Evolutionary conservation across 2,113 vertebrate genomes (phyloP).

Genomic region (Chaetorhynchus papuensis): DNA sequence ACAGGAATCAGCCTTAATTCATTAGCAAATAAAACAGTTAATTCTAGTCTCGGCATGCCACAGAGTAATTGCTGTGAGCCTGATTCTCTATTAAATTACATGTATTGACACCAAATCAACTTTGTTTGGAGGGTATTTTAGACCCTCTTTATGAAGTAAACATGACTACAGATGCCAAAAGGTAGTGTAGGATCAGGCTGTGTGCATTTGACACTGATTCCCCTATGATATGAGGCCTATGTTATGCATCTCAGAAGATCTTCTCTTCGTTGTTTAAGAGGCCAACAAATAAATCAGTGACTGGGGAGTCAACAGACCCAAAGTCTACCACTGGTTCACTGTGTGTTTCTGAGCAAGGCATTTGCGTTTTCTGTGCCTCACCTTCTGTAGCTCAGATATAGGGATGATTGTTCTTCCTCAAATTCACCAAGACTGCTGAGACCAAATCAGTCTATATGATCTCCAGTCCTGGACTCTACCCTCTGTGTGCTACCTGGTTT

Average conservation of each 20-base stretch:
- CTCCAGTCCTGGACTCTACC: neutral
- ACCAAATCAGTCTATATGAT: neutral
- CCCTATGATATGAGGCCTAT: neutral
- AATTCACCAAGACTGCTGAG: neutral
- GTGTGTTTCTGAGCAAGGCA: neutral
- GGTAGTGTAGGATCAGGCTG: neutral
- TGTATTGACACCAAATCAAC: neutral
- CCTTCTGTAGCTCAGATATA: neutral
- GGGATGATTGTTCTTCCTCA: neutral
- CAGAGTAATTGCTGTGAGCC: neutral
- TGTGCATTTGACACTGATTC: neutral
- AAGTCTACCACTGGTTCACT: neutral
- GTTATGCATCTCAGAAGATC: neutral
- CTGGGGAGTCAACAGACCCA: neutral
- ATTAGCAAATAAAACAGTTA: neutral
- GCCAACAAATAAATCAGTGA: neutral
- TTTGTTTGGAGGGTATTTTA: neutral
- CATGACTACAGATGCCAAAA: neutral
- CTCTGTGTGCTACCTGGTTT: neutral
- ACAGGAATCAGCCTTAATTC: constrained; percentile 52
- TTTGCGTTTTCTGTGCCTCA: neutral
- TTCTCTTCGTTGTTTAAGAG: neutral
- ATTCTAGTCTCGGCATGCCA: neutral
- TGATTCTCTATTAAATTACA: neutral
- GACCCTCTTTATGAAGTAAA: neutral